phyloP scores from a whole-genome alignment of 2,888 invertebrate genomes.

The Lepidochitona cinerea region DNA sequence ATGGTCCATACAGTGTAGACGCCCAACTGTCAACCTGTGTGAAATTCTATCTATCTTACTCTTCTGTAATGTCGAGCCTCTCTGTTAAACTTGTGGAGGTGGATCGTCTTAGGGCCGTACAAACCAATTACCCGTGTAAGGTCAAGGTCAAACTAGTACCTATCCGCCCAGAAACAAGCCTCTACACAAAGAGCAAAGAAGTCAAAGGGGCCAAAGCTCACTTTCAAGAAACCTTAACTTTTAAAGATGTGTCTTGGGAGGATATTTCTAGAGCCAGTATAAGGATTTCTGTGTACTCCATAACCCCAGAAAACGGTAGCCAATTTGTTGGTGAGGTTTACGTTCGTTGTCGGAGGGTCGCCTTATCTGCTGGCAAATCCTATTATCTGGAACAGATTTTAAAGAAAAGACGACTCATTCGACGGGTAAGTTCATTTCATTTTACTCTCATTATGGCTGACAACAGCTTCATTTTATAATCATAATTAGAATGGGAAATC shows the following conservation, averaged over 20 bases:
- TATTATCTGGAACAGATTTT: background rate
- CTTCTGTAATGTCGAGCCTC: background rate
- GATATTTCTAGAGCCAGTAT: background rate
- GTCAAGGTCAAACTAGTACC: background rate
- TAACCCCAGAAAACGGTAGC: background rate
- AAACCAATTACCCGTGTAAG: background rate
- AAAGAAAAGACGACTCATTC: background rate
- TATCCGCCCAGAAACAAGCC: background rate
- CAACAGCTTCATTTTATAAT: no score
- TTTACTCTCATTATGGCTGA: no score
- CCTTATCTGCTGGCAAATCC: background rate
- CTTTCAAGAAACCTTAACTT: background rate
- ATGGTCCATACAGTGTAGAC: no score
- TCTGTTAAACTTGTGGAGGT: background rate
- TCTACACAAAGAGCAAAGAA: background rate
- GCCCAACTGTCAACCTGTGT: no score
- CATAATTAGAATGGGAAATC: no score
- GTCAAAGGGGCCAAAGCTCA: background rate
- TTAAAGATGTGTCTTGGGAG: background rate
- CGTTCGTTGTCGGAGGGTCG: background rate
- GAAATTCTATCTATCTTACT: background rate
- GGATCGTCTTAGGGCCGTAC: background rate
- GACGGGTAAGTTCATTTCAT: background rate
- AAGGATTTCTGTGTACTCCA: background rate
- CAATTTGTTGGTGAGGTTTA: background rate